phyloP scores from a whole-genome alignment of 2,113 vertebrate genomes.

The Embiotoca jacksoni region DNA sequence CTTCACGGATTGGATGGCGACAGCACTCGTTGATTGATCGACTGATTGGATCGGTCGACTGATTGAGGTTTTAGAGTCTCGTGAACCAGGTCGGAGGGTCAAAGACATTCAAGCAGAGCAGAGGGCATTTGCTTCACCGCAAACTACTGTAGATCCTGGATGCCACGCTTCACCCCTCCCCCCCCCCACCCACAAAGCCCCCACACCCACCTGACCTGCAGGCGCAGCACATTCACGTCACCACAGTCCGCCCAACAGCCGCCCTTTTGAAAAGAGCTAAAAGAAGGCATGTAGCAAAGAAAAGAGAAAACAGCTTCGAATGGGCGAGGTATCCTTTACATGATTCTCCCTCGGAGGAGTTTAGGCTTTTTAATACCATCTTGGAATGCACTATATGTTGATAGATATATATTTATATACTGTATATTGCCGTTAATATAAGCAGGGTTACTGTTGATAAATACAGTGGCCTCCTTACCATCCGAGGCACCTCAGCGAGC shows the following conservation, averaged over 20 bases:
- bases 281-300: conserved; percentile 62
- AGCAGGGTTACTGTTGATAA: conserved; percentile 87
- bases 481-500: conserved; percentile 76
- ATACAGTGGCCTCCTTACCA: conserved; percentile 83
- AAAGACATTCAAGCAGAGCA: conserved; percentile 41
- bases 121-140: conserved; percentile 10
- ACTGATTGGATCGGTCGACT: conserved; percentile 39
- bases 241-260: conserved; percentile 49
- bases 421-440: conserved; percentile 87
- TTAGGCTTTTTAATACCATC: conserved; percentile 82
- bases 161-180: neutral
- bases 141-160: conserved; percentile 22
- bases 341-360: conserved; percentile 73
- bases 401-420: conserved; percentile 76
- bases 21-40: conserved; percentile 44
- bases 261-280: conserved; percentile 59
- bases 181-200: conserved; percentile 61
- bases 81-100: conserved; percentile 26
- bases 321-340: conserved; percentile 79
- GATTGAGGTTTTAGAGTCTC: conserved; percentile 63
- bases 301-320: conserved; percentile 72
- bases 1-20: conserved; percentile 58
- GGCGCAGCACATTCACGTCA: conserved; percentile 67
- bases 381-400: conserved; percentile 86
- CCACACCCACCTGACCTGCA: conserved; percentile 84